Base-by-base conservation (phyloP, 2,888 invertebrate genomes). In the Machimus atricapillus region DNA sequence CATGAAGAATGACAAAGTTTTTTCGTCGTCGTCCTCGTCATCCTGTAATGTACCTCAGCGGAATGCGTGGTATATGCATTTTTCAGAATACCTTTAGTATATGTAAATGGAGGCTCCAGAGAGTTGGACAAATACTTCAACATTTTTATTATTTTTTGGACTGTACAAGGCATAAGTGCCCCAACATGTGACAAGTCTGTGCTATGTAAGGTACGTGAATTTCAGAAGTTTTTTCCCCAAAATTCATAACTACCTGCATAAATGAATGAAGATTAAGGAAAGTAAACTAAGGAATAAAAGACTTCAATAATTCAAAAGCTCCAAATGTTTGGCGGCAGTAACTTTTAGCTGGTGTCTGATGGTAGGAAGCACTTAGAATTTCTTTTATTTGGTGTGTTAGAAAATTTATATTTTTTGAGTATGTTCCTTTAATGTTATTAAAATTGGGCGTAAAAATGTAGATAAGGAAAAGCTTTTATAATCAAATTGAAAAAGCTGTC, bases 1-100 rank as follows among this genome's bases (percentile, higher is more conserved):
- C 78, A 78, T 34, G 78, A 78, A 78, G 78, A 78, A 78, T 34
- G 40, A 78, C 40, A 46, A 78, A 76, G 19, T 27, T 66, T 27
- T 27, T 66, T 19, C 37, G 37, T 56, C 14, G 4, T 56, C 6
- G 0, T 56, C 56, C 1, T 19, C 66, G 4, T 66, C 27, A 12
- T 66, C 4, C 9, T 23, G 23, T 66, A 66, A 66, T 66, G 66
- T 66, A 27, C 31, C 52, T 31, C 56, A 9, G 8, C 27, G 31
- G 52, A 23, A 66, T 81, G n/a, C 34, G 43, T 78, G 37, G n/a
- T 43, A 8, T 46, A 78, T 78, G 78, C 78, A 78, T 78, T 78
- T 78, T 78, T 78, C 23, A 78, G 37, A 43, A 43, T 43, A 12
- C 12, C 43, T 43, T 34, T 43, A 78, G 78, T 23, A 43, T 1